Evolutionary conservation across 1,140 invertebrate species (phyloP).

Genomic region (Drosophila biarmipes): DNA sequence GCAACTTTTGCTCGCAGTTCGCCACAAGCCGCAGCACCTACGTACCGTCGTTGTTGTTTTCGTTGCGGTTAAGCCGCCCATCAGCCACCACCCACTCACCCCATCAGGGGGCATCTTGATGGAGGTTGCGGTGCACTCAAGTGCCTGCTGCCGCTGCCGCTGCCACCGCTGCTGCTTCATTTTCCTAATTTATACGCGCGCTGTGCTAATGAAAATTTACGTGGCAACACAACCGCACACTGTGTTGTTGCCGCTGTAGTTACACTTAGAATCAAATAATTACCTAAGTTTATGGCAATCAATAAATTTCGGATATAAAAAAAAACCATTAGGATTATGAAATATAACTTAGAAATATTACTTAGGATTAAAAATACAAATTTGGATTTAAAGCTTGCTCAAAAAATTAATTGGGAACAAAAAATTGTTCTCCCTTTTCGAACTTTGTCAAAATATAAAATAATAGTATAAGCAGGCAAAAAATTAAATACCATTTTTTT

Average conservation of each 20-base stretch:
- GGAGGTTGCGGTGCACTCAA: slow-evolving; percentile 59
- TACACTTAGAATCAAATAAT: neutral
- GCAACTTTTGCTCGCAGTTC: slow-evolving; percentile 52
- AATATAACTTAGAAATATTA: no score
- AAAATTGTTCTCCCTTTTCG: no score
- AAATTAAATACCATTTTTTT: no score
- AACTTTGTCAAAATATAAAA: no score
- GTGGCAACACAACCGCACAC: slow-evolving; percentile 67
- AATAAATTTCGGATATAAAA: neutral
- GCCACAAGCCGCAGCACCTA: slow-evolving; percentile 69
- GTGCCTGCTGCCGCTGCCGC: slow-evolving; percentile 50
- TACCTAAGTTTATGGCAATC: neutral
- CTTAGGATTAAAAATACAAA: no score
- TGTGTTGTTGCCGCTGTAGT: slow-evolving; percentile 41
- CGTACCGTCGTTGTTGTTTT: slow-evolving; percentile 45
- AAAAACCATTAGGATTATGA: no score
- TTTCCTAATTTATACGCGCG: slow-evolving; percentile 80
- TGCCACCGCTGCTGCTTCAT: slow-evolving; percentile 70
- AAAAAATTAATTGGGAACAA: no score
- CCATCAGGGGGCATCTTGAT: slow-evolving; percentile 26
- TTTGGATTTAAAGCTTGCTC: no score
- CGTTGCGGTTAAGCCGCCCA: slow-evolving; percentile 52
- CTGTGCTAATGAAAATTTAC: slow-evolving; percentile 81
- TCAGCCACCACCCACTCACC: slow-evolving; percentile 10
- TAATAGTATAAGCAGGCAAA: no score